Base-by-base conservation (phyloP, 2,888 invertebrate genomes). In the Incurvaria masculella region DNA sequence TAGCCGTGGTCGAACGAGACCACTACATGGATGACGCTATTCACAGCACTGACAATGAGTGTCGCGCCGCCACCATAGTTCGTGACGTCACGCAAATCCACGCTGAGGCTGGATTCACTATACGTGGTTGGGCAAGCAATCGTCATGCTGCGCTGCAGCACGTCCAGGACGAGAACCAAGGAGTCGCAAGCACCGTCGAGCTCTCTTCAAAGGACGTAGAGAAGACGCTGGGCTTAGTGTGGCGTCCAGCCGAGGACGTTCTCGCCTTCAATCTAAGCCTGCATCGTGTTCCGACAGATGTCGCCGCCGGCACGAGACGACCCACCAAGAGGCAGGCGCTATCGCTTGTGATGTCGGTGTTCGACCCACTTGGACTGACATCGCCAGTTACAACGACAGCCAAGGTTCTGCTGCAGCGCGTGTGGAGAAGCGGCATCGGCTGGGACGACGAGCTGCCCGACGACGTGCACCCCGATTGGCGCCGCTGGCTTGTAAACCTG, bases 21-120 rank as follows among this genome's bases (percentile, higher is more conserved):
- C 51, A 48, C 20, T 52, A 54, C 26, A 40, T 51, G 11, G 53
- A 53, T 20, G 55, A 55, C 44, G 49, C 48, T 42, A 11, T 51
- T 2, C 20, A 46, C 2, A 51, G 48, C 18, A 45, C 46, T 16
- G 21, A 50, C 1, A 45, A 26, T 18, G 40, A 18, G 21, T 45
- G 46, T 17, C 42, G 48, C 2, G 48, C 49, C 4, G 40, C 49
- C 10, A 26, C 6, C 11, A 27, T 44, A 16, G 44, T 44, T 3
- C 8, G 21, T 23, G n/a, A 21, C 10, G 38, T 45, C 5, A 33
- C 33, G 3, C 3, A 8, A 11, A 33, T n/a, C 8, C 33, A 33
- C 14, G 33, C 33, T 14, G 33, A 4, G 14, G 33, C 11, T 33
- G 33, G 33, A 4, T 33, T 33, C 14, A n/a, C 8, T 4, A 33